Conservation (phyloP, 2,888 invertebrate species). For the Argyra leucocephala region DNA sequence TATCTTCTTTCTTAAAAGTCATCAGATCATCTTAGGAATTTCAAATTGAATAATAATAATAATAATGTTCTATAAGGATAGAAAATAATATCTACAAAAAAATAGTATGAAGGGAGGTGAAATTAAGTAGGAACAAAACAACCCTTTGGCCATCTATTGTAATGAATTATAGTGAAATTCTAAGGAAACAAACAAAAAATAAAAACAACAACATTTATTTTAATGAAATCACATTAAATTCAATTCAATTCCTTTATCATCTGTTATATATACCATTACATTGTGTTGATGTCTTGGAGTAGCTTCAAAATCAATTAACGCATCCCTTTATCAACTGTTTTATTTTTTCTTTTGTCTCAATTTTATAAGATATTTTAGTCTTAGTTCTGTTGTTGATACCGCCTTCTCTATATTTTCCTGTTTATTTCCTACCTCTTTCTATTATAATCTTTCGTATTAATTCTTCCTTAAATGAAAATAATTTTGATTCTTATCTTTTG, state of each 20-base stretch:
- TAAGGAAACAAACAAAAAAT: too few species aligned
- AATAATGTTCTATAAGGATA: too few species aligned
- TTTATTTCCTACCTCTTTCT: neutral
- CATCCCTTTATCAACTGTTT: neutral
- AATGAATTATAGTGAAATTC: too few species aligned
- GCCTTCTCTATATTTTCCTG: neutral
- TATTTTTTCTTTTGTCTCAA: neutral
- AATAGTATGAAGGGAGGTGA: too few species aligned
- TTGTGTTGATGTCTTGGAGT: neutral
- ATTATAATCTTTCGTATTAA: too few species aligned
- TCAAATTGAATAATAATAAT: too few species aligned
- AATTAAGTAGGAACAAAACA: too few species aligned
- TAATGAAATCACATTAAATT: neutral
- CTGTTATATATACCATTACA: neutral
- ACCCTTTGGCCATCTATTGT: too few species aligned
- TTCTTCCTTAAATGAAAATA: neutral
- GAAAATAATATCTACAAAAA: too few species aligned
- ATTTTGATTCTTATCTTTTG: neutral
- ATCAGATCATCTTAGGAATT: too few species aligned
- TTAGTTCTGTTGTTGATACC: neutral
- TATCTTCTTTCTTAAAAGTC: too few species aligned
- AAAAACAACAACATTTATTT: too few species aligned
- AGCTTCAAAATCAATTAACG: conserved; percentile 12
- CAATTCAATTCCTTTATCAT: neutral
- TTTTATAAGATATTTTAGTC: neutral